Conservation (phyloP, 2,888 invertebrate species). For the Nymphalis polychloros region DNA sequence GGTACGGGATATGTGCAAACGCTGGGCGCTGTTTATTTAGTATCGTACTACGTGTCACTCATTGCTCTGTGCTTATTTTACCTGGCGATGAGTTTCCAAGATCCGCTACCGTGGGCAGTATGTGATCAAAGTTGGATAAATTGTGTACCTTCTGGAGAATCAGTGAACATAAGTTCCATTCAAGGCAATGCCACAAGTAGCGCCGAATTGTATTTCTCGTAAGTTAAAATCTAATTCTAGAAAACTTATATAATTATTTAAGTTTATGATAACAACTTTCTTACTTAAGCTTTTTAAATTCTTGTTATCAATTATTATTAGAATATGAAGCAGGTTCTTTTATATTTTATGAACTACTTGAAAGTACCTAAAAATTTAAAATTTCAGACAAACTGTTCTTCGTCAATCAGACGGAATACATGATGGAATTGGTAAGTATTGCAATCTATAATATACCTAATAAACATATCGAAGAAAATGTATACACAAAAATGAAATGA, state of each 20-base stretch:
- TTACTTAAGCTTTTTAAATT: not conserved
- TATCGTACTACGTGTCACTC: constrained; percentile 89
- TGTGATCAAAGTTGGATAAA: constrained; percentile 82
- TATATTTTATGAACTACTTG: not conserved
- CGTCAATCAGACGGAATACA: constrained; percentile 66
- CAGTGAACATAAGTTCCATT: constrained; percentile 42
- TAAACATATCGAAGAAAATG: not conserved
- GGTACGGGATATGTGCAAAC: constrained; percentile 87
- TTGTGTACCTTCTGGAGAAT: constrained; percentile 66
- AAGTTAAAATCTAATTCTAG: constrained; percentile 45
- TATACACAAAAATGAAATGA: too few relatives aligned
- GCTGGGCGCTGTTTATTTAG: constrained; percentile 83
- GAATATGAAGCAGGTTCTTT: not conserved
- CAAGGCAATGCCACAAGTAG: constrained; percentile 68
- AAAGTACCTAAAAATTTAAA: constrained; percentile 13
- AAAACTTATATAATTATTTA: not conserved
- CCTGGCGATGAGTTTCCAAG: constrained; percentile 85
- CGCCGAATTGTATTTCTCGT: constrained; percentile 83
- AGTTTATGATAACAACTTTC: too few relatives aligned
- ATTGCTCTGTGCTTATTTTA: constrained; percentile 89
- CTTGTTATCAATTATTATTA: not conserved
- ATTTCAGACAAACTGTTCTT: constrained; percentile 64
- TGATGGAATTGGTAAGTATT: constrained; percentile 65
- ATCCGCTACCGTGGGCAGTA: constrained; percentile 86
- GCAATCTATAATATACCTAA: not conserved